Evolutionary conservation across 2,797 vertebrate genomes (phyloP).

Genomic region (Cyclopterus lumpus): DNA sequence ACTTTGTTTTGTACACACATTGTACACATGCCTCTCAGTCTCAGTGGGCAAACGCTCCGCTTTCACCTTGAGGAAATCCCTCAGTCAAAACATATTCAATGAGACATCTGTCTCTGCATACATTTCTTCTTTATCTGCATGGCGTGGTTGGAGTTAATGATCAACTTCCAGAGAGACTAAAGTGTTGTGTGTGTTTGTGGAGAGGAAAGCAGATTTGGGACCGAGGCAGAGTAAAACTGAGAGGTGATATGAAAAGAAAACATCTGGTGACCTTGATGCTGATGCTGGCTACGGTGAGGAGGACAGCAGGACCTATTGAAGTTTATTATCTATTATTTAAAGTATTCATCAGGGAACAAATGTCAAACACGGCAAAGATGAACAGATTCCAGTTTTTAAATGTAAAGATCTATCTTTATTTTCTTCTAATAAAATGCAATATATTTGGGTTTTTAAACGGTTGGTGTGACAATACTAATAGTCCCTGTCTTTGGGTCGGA

Average conservation of each 20-base stretch:
- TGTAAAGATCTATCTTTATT: neutral
- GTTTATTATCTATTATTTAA: neutral
- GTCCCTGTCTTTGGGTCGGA: neutral
- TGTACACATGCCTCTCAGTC: constrained; percentile 37
- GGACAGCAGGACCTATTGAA: neutral
- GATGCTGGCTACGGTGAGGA: neutral
- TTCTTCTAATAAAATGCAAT: neutral
- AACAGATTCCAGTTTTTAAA: neutral
- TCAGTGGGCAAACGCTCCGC: constrained; percentile 6
- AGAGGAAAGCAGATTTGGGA: constrained; percentile 32
- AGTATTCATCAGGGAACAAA: neutral
- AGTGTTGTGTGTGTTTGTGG: neutral
- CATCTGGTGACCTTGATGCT: neutral
- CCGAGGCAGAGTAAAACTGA: constrained; percentile 14
- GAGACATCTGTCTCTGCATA: neutral
- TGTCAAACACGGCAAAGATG: neutral
- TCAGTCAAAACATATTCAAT: constrained; percentile 5
- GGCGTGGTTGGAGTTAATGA: constrained; percentile 34
- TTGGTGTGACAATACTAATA: too few species aligned
- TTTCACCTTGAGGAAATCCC: constrained; percentile 30
- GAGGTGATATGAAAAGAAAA: constrained; percentile 2
- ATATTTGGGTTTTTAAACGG: neutral
- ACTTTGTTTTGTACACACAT: constrained; percentile 36
- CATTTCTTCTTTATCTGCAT: constrained; percentile 35
- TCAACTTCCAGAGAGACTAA: constrained; percentile 52